These are phyloP conservation scores for Cybosia mesomella DNA, from an alignment of 2,888 invertebrate genomes.

Conservation along the genomic window DNA sequence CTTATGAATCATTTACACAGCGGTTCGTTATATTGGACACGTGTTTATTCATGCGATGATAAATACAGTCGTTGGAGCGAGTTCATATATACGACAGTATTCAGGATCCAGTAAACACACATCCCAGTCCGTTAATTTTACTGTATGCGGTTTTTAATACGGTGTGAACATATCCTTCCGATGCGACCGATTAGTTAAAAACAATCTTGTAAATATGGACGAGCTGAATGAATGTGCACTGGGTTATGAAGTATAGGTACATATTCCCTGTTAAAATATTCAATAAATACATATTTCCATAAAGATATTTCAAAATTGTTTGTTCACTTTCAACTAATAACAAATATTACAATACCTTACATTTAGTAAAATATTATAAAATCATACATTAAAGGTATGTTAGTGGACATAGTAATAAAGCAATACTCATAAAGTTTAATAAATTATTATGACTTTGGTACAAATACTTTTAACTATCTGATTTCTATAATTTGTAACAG, in stretches of 20 bases:
- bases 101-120: too few species aligned
- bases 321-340: constrained; percentile 12
- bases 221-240: too few species aligned
- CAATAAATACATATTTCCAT: background rate
- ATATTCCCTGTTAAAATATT: background rate
- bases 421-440: constrained; percentile 28
- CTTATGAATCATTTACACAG: too few species aligned
- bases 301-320: background rate
- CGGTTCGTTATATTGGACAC: too few species aligned
- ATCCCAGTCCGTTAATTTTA: too few species aligned
- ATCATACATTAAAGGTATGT: constrained; percentile 2
- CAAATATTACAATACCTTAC: constrained; percentile 14
- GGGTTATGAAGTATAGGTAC: background rate
- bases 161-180: too few species aligned
- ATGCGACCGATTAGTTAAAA: too few species aligned
- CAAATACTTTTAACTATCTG: constrained; percentile 22
- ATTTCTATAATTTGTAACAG: constrained; percentile 9
- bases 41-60: too few species aligned
- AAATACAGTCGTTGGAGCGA: too few species aligned
- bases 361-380: constrained; percentile 10
- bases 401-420: constrained; percentile 12
- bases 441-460: constrained; percentile 38
- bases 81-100: too few species aligned
- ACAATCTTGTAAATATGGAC: too few species aligned
- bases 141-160: too few species aligned